Conservation (phyloP, 2,888 invertebrate genomes). For the Chymomyza procnemis region DNA sequence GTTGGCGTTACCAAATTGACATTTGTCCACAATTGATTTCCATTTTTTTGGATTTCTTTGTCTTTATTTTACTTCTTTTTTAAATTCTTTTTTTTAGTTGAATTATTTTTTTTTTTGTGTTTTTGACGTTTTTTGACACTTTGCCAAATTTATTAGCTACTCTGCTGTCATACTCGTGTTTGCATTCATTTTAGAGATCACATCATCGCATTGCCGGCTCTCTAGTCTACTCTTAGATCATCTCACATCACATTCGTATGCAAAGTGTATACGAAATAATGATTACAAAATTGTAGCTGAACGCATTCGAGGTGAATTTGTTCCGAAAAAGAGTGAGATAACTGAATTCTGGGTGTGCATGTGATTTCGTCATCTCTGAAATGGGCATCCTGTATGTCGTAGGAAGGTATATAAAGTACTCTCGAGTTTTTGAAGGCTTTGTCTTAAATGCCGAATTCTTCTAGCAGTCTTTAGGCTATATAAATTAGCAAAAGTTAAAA, state of each 20-base stretch:
- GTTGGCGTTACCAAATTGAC: conserved; percentile 15
- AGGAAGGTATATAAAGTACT: no score
- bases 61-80: not conserved
- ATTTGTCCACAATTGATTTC: conserved; percentile 51
- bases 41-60: not conserved
- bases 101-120: not conserved
- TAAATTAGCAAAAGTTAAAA: no score
- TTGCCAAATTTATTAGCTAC: conserved; percentile 54
- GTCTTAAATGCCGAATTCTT: no score
- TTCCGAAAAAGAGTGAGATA: no score
- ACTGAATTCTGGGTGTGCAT: no score
- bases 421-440: no score
- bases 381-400: no score
- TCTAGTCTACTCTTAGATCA: conserved; percentile 31
- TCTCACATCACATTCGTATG: conserved; percentile 3
- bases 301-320: no score
- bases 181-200: conserved; percentile 44
- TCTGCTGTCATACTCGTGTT: not conserved
- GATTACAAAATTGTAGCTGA: no score
- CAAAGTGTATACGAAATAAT: not conserved
- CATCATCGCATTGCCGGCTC: conserved; percentile 35
- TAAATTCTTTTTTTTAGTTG: not conserved
- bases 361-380: no score
- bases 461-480: no score
- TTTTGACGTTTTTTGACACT: conserved; percentile 48